A percentile compares a stretch with the other conserved stretches of the same genome.
Evolutionary conservation across 1,140 invertebrate species (phyloP).

Genomic region (Pachypeltis micranthus): DNA sequence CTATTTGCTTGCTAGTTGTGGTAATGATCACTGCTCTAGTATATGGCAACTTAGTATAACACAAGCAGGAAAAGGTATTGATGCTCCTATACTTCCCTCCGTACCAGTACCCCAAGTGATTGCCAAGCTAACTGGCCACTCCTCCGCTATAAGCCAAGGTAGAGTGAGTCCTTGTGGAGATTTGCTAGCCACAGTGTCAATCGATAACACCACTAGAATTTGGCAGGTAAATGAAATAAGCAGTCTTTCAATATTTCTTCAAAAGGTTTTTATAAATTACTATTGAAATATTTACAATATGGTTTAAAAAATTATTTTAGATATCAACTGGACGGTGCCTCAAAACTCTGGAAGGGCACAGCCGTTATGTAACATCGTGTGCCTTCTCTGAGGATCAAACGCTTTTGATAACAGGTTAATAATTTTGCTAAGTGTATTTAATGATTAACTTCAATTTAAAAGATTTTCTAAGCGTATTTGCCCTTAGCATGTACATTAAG

Average conservation of each 20-base stretch:
- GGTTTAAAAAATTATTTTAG: slow-evolving; percentile 18
- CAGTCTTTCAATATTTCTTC: slow-evolving; percentile 1
- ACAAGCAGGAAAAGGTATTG: background rate
- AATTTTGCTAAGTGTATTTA: no score
- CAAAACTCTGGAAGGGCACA: slow-evolving; percentile 45
- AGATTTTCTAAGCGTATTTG: no score
- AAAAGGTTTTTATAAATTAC: background rate
- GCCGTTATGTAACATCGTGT: slow-evolving; percentile 58
- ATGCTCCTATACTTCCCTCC: background rate
- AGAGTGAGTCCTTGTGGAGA: slow-evolving; percentile 46
- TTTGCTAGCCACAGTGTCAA: slow-evolving; percentile 48
- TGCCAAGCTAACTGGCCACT: slow-evolving; percentile 32
- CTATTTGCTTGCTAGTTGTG: slow-evolving; percentile 52
- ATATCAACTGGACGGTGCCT: slow-evolving; percentile 32
- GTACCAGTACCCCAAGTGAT: background rate
- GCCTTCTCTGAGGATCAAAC: slow-evolving; percentile 51
- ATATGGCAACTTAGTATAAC: slow-evolving; percentile 50
- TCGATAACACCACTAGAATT: slow-evolving; percentile 56
- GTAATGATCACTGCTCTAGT: slow-evolving; percentile 60
- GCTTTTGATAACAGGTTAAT: slow-evolving; percentile 53
- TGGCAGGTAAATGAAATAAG: slow-evolving; percentile 45
- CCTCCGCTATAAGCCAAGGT: slow-evolving; percentile 46
- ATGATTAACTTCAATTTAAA: no score
- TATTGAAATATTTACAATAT: slow-evolving; percentile 11
- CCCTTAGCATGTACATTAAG: no score